Evolutionary conservation across 2,888 invertebrate species (phyloP), one percentile per base, ranked within the genome.

Genomic region (Ennomos erosarius): DNA sequence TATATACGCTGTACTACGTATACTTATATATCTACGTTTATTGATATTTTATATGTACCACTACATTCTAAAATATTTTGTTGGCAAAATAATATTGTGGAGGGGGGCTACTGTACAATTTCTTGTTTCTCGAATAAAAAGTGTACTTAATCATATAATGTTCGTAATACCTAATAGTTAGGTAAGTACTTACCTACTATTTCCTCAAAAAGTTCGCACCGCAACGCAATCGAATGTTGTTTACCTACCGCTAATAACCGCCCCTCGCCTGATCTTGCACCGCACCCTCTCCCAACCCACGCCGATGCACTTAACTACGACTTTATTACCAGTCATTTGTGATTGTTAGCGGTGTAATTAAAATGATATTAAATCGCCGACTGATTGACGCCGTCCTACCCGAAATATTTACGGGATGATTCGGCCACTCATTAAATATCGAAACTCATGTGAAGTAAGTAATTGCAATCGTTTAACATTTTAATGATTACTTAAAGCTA

Each of bases 301-400:
- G 42, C 44, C 56, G 36, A 47, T 55, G 69, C 66, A 69, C 49
- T 74, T 71, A 68, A 72, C 73, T 75, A 76, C 73, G 65, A 70
- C 76, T 82, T 82, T 79, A 84, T 83, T 78, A 75, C 78, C 65
- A 66, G 74, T 73, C 80, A 82, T 84, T 83, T 79, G 74, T 79
- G 79, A 81, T 75, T 78, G 74, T 81, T 79, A 79, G 74, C 75
- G 66, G 69, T 61, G 71, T 72, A 78, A 82, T 82, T 82, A 84
- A 74, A 73, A 55, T 62, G 65, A 70, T 73, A 79, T 77, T 76
- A 72, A 45, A 74, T 33, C 42, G 33, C 26, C 42, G 11, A 9
- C 16, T 16, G 4, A 1, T 16, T 35, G 13, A 12, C 46, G 10
- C 6, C n/a, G 43, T 10, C 13, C 26, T 43, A 13, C 12, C 2